Base-by-base conservation (phyloP, 2,888 invertebrate species). In the Protonemura montana region DNA sequence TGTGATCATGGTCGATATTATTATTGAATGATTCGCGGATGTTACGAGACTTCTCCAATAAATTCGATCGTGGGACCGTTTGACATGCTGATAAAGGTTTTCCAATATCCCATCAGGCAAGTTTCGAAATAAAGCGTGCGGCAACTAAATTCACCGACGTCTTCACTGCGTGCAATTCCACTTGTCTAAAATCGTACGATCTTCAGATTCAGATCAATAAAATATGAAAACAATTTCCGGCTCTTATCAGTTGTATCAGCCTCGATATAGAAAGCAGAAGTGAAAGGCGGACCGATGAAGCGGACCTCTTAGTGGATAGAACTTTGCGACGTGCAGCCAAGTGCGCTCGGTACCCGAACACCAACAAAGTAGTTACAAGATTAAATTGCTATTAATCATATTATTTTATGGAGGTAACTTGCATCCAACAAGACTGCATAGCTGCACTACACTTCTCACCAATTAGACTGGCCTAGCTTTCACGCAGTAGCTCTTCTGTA, bases 211-310 rank as follows among this genome's bases (percentile, higher is more conserved):
- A 35, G 59, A 59, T 59, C 59, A 59, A 59, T 59, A 59, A 16
- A 59, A 59, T 59, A 59, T 59, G 59, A 59, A 59, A 59, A 59
- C 21, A 59, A 59, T 59, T 59, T 59, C 59, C 59, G 59, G 59
- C 59, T 59, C 59, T 59, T 59, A 59, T 59, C 59, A 59, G 59
- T 21, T 59, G 59, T 59, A 59, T 59, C 59, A 59, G 59, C 59
- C 16, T 59, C 59, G 59, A 21, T 21, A 13, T 59, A 59, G 59
- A 59, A 59, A 59, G 59, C 21, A 59, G 59, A 59, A 59, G 59
- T 59, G 59, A 59, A 59, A 59, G 59, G 59, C 59, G 21, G 59
- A 10, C 59, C 59, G 21, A 59, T 59, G 59, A 59, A 21, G 59
- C 59, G 59, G 21, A 59, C 59, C 59, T 59, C 21, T 59, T 21